Evolutionary conservation across 2,113 vertebrate genomes (phyloP).

Genomic region (Nyctereutes procyonoides): DNA sequence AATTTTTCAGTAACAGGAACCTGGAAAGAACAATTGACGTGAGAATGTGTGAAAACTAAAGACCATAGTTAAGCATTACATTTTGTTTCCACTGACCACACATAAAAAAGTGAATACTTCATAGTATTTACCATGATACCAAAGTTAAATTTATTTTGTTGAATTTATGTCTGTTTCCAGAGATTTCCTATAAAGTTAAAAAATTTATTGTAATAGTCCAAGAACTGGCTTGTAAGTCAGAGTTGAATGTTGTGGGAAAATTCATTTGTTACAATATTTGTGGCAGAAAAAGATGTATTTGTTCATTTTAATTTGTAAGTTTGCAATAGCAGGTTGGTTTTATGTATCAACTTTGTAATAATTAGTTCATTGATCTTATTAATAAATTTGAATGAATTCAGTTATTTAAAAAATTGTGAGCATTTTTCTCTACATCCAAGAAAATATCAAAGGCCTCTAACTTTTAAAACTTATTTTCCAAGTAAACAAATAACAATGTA

Average conservation of each 20-base stretch:
- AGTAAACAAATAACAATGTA: background rate
- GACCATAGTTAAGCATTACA: fast-evolving
- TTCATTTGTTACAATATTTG: background rate
- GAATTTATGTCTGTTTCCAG: background rate
- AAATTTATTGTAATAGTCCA: constrained; percentile 23
- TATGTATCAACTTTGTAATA: background rate
- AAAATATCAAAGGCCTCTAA: background rate
- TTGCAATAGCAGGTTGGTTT: background rate
- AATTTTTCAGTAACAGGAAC: background rate
- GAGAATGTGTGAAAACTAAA: background rate
- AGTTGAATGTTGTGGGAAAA: background rate
- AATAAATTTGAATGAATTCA: constrained; percentile 12
- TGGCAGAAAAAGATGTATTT: background rate
- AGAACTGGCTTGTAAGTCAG: background rate
- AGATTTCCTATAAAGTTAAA: background rate
- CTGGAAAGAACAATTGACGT: background rate
- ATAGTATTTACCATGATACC: background rate
- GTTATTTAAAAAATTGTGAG: background rate
- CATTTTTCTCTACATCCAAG: constrained; percentile 16
- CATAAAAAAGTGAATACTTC: background rate
- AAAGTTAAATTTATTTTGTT: constrained; percentile 29
- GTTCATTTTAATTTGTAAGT: constrained; percentile 14
- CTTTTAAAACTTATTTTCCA: background rate
- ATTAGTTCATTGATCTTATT: constrained; percentile 47
- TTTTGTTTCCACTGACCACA: background rate